Evolutionary conservation across 2,113 vertebrate species (phyloP), one percentile per base, ranked within the genome.

Genomic region (Seriola dumerili): DNA sequence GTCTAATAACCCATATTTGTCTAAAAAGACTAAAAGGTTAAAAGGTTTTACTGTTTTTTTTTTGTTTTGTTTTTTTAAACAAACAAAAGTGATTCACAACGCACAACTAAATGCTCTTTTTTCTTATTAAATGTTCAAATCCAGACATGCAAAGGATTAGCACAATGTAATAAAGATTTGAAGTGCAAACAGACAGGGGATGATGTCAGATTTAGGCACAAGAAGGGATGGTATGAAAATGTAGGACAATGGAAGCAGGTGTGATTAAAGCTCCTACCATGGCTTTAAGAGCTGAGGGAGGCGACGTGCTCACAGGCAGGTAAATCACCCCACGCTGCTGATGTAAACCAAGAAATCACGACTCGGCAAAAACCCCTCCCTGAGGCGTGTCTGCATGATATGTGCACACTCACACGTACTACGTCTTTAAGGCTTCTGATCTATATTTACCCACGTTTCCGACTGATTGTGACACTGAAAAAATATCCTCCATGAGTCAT

Each of bases 361-460:
- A 81, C 83, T 83, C 40, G 0, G 73, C 83, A 88, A 78, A 76
- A 85, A 66, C 54, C 62, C 72, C 85, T 88, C 85, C 82, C 80
- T 80, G 75, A 82, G 83, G 72, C 64, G 85, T 86, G 90, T 78
- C 69, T 44, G 66, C 13, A 8, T 68, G 61, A 78, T 86, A 80
- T 90, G 92, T 93, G 92, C 82, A 81, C 79, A 17, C 79, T 86
- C 83, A 91, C 94, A 94, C 92, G 91, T 94, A 92, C 75, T 81
- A 77, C 68, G 65, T 75, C 82, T 89, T 88, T 84, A 78, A 88
- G 72, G 75, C 77, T 77, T 85, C 84, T 71, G 64, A 83, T 91
- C 92, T 95, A 93, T 93, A 93, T 94, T 93, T 93, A 93, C 85
- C 86, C 89, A 65, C 34, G 36, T 90, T 92, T 90, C 85, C 66